Percentiles rank a stretch among this genome's conserved stretches.
These are phyloP conservation scores for Diuraphis noxia DNA, from an alignment of 1,140 invertebrate genomes.

Conservation along the genomic window DNA sequence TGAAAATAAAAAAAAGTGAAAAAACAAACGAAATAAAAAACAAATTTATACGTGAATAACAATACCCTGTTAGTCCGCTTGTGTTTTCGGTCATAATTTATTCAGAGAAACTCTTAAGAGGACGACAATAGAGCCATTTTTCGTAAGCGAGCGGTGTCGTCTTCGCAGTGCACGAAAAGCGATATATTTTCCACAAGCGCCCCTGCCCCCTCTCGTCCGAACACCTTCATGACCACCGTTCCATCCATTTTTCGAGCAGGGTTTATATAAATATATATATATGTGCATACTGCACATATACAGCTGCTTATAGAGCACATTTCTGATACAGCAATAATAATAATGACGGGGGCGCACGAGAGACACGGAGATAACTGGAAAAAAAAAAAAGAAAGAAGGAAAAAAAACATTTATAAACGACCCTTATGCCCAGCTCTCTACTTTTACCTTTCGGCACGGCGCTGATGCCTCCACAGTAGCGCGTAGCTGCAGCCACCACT, in stretches of 20 bases:
- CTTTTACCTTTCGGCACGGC: conserved; percentile 42
- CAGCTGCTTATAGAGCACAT: not conserved
- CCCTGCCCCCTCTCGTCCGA: not conserved
- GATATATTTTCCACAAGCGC: conserved; percentile 45
- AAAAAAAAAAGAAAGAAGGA: not conserved
- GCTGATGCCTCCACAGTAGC: not conserved
- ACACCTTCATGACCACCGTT: not conserved
- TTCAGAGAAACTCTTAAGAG: conserved; percentile 51
- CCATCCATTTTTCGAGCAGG: not conserved
- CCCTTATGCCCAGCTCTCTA: conserved; percentile 30
- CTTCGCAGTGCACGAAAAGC: conserved; percentile 35
- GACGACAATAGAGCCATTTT: conserved; percentile 52
- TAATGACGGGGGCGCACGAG: conserved; percentile 33
- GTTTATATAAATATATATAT: not conserved
- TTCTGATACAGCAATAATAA: conserved; percentile 52
- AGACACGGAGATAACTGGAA: not conserved
- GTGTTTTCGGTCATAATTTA: conserved; percentile 53
- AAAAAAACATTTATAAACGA: conserved; percentile 50
- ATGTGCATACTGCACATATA: not conserved
- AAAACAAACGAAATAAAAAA: conserved; percentile 7
- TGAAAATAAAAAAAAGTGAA: not conserved
- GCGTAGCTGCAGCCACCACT: not conserved
- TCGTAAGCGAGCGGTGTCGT: conserved; percentile 43
- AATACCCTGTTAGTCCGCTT: conserved; percentile 48
- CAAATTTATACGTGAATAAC: conserved; percentile 51